Evolutionary conservation across 2,113 vertebrate genomes (phyloP).

Genomic region (Epinephelus cyanopodus): DNA sequence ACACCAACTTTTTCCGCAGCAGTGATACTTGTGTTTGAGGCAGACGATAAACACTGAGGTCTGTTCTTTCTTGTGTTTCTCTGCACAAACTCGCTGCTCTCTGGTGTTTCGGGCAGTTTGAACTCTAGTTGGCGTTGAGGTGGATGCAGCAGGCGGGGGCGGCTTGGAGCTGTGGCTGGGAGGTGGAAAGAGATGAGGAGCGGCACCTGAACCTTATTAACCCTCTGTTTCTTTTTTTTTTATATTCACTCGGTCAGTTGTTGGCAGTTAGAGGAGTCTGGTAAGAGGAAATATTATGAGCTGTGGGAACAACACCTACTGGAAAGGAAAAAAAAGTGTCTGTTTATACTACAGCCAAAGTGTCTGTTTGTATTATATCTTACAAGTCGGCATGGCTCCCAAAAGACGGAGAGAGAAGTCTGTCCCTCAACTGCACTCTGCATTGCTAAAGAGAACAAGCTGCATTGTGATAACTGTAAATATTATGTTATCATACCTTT

Average conservation of each 20-base stretch:
- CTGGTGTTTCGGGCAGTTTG: constrained; percentile 26
- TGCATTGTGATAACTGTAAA: constrained; percentile 54
- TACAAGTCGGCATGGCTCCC: constrained; percentile 41
- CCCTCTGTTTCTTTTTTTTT: constrained; percentile 23
- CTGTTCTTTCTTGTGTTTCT: neutral
- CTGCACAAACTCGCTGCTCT: neutral
- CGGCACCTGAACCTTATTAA: constrained; percentile 66
- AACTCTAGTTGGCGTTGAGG: constrained; percentile 1
- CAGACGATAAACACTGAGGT: neutral
- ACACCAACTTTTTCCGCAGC: constrained; percentile 2
- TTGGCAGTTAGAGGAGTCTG: constrained; percentile 36
- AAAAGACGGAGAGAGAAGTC: constrained; percentile 41
- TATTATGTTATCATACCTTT: constrained; percentile 69
- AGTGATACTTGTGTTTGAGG: constrained; percentile 1
- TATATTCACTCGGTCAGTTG: constrained; percentile 39
- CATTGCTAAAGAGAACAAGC: constrained; percentile 53
- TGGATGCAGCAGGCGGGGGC: constrained; percentile 2
- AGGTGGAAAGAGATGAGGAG: constrained; percentile 24
- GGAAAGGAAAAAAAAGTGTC: neutral
- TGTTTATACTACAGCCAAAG: constrained; percentile 48
- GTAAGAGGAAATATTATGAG: constrained; percentile 16
- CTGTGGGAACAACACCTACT: constrained; percentile 28
- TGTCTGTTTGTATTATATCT: constrained; percentile 65
- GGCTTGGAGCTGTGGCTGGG: constrained; percentile 15
- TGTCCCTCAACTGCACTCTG: constrained; percentile 46